Conservation (phyloP, 2,113 vertebrate species). For the Thomomys bottae region DNA sequence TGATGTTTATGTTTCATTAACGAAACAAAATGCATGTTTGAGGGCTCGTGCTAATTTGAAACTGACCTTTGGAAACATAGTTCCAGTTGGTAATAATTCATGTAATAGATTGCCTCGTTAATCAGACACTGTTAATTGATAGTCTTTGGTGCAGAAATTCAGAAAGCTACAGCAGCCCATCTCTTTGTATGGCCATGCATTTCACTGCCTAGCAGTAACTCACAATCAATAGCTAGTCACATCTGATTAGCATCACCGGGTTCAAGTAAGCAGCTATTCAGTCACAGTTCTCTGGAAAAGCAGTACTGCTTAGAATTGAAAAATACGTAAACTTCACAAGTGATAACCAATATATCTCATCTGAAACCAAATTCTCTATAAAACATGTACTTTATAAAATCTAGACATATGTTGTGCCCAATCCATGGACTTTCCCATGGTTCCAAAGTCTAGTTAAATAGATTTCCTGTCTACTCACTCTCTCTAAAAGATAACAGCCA, state of each 20-base stretch:
- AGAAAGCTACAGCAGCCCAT: neutral
- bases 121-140: constrained; percentile 40
- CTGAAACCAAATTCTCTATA: neutral
- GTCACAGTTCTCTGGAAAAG: neutral
- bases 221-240: neutral
- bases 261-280: neutral
- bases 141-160: neutral
- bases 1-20: neutral
- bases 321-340: neutral
- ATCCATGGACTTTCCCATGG: neutral
- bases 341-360: neutral
- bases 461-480: accelerated
- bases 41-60: neutral
- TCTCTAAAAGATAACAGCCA: too few relatives aligned
- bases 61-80: neutral
- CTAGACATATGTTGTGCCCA: neutral
- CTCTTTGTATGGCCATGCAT: neutral
- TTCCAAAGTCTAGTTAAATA: too few relatives aligned
- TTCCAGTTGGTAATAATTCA: constrained; percentile 24
- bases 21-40: neutral
- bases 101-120: neutral
- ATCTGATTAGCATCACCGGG: neutral
- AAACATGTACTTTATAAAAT: neutral
- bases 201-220: neutral
- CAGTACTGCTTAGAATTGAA: neutral